Evolutionary conservation across 2,113 vertebrate genomes (phyloP), one percentile per base, ranked within the genome.

Genomic region (Pituophis catenifer): DNA sequence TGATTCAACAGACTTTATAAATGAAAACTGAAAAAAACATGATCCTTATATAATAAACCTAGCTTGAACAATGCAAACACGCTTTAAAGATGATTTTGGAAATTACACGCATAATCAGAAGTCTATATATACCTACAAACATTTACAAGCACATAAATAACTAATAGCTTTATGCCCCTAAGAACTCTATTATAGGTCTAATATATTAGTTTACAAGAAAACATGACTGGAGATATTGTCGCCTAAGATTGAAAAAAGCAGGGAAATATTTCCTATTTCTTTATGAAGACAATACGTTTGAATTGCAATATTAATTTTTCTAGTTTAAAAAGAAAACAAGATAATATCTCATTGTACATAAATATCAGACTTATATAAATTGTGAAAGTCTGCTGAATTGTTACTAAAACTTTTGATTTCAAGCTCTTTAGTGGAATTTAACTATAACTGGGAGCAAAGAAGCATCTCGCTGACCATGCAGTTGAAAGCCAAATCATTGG

Each of bases 251-350:
- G 8, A 29, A 54, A 89, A 54, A 10, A 89, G 9, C 50, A 92
- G 24, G 9, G 12, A 21, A 89, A 38, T 8, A 33, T 52, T 52
- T 33, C 29, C 58, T 21, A 65, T 9, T 92, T 90, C 65, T 23
- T 50, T 92, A 88, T 94, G 86, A 90, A 92, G 95, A 91, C 86
- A 24, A 44, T 94, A n/a, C 29, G 21, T 88, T 62, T 93, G 86
- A 88, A 96, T 95, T 54, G 90, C 55, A 1, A 23, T 90, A 95
- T 94, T 95, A 95, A 92, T 62, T 93, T 88, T 44, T 29, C 85
- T 59, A 91, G 54, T 52, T 87, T 53, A 70, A 70, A 57, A 81
- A 89, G 26, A 57, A 48, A 91, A 58, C 8, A 2, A 86, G 86
- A 59, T 92, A 92, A 93, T 86, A 91, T 87, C 86, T 92, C 94